phyloP scores from a whole-genome alignment of 2,797 vertebrate species.

The Sphenopsis melanotis region DNA sequence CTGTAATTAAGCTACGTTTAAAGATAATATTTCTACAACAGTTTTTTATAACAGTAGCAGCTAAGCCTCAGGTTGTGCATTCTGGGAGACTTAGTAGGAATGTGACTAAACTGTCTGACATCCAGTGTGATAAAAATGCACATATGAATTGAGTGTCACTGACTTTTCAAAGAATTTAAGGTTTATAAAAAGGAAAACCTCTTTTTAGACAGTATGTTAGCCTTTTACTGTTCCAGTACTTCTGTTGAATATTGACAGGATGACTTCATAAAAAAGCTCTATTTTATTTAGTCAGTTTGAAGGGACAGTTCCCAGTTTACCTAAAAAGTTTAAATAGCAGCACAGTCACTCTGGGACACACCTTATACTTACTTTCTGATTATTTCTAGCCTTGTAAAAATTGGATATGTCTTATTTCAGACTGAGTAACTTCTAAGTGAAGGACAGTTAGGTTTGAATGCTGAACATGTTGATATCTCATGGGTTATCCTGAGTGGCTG shows the following conservation, averaged over 20 bases:
- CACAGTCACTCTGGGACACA: not conserved
- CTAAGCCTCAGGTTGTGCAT: not conserved
- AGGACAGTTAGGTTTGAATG: not conserved
- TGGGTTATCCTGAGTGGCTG: not conserved
- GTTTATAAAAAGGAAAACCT: not conserved
- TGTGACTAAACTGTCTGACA: not conserved
- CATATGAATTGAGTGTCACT: not conserved
- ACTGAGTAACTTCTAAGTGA: not conserved
- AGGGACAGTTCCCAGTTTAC: not conserved
- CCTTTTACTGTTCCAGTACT: not conserved
- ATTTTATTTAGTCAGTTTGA: not conserved
- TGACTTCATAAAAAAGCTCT: not conserved
- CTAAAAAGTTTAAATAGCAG: not conserved
- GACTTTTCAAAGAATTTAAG: not conserved
- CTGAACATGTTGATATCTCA: not conserved
- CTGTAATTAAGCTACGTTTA: conserved; percentile 61
- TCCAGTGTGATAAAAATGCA: not conserved
- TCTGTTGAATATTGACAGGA: not conserved
- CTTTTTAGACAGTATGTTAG: not conserved
- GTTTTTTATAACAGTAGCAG: not conserved
- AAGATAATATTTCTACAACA: not conserved
- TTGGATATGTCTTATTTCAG: not conserved
- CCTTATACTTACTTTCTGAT: not conserved
- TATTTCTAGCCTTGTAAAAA: not conserved
- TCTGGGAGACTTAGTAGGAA: not conserved